phyloP scores from a whole-genome alignment of 2,797 vertebrate genomes.

The Aphelocoma californica region DNA sequence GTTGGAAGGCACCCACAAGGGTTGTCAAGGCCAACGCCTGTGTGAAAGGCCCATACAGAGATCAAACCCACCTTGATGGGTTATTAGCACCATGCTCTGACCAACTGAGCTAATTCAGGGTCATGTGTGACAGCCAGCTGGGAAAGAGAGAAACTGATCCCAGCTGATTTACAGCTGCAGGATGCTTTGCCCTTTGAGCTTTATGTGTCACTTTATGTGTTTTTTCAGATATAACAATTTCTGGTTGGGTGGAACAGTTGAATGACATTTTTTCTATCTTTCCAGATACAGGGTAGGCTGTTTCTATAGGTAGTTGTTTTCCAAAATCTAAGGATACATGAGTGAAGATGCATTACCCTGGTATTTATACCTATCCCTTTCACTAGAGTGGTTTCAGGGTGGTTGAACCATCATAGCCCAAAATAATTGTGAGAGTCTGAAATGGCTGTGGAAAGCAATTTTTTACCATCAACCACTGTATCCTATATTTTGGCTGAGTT shows the following conservation, averaged over 20 bases:
- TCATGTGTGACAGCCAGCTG: background rate
- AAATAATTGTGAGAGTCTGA: background rate
- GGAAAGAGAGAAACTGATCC: background rate
- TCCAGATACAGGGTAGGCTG: background rate
- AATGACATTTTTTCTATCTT: background rate
- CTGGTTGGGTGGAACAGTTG: background rate
- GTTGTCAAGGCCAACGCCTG: background rate
- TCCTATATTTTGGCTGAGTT: background rate
- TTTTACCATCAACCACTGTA: background rate
- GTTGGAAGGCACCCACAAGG: background rate
- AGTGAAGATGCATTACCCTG: background rate
- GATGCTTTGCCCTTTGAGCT: background rate
- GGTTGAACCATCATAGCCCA: background rate
- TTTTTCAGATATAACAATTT: background rate
- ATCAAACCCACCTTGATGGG: background rate
- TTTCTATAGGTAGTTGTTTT: background rate
- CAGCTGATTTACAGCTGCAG: background rate
- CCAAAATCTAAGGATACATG: background rate
- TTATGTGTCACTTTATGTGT: background rate
- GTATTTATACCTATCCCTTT: background rate
- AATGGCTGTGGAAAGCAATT: background rate
- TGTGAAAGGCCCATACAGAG: background rate
- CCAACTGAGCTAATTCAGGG: background rate
- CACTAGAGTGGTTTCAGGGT: background rate
- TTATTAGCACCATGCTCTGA: background rate